Evolutionary conservation across 2,888 invertebrate species (phyloP).

Genomic region (Callyntrura guangdongensis): DNA sequence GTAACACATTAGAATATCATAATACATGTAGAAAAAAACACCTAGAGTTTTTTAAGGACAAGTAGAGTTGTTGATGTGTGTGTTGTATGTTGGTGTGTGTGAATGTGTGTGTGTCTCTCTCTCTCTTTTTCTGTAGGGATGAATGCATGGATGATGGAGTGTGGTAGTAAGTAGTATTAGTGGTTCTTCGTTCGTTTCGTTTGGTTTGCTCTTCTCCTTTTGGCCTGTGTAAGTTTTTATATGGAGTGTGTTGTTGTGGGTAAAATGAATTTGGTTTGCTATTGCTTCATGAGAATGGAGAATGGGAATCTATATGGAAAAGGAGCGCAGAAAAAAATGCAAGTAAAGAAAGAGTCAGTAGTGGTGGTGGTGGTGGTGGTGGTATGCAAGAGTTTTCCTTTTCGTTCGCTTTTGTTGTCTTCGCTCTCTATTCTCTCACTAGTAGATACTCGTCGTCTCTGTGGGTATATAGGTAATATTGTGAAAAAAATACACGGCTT

Average conservation of each 20-base stretch:
- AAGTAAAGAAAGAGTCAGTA: conserved; percentile 3
- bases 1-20: conserved; percentile 53
- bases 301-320: not conserved
- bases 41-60: conserved; percentile 51
- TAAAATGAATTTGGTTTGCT: not conserved
- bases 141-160: conserved; percentile 35
- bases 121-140: not conserved
- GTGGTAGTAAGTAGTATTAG: not conserved
- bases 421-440: not conserved
- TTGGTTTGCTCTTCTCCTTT: not conserved
- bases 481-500: not conserved
- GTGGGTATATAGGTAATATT: conserved; percentile 21
- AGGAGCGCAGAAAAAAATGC: not conserved
- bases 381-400: conserved; percentile 10
- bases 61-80: conserved; percentile 25
- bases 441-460: not conserved
- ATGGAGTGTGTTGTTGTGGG: not conserved
- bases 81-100: conserved; percentile 43
- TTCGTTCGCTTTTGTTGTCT: not conserved
- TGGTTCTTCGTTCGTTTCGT: not conserved
- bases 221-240: not conserved
- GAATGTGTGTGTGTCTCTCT: conserved; percentile 17
- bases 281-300: not conserved
- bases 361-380: not conserved
- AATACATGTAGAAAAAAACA: conserved; percentile 59